phyloP scores from a whole-genome alignment of 1,140 invertebrate genomes.

The Bombyx mandarina region DNA sequence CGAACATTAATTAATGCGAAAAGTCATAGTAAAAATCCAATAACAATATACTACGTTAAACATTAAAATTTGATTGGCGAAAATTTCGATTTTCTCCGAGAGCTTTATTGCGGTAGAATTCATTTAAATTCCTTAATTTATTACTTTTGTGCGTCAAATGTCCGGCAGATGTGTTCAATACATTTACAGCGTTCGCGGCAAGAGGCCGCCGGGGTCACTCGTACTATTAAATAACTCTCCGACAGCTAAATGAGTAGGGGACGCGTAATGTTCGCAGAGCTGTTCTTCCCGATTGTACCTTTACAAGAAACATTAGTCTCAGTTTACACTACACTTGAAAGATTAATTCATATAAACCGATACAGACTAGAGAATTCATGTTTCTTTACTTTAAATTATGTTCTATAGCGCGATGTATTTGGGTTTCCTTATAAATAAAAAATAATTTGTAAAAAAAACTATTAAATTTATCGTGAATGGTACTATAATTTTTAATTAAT shows the following conservation, averaged over 20 bases:
- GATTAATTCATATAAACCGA: not conserved
- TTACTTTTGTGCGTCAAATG: slow-evolving; percentile 31
- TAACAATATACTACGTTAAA: too few relatives aligned
- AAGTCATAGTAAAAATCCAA: too few relatives aligned
- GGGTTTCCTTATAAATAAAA: not conserved
- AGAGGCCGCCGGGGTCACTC: slow-evolving; percentile 48
- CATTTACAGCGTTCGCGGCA: slow-evolving; percentile 37
- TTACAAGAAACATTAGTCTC: not conserved
- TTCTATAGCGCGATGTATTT: not conserved
- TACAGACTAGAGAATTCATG: too few relatives aligned
- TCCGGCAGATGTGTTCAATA: slow-evolving; percentile 64
- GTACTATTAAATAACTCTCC: slow-evolving; percentile 66
- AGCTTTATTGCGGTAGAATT: too few relatives aligned
- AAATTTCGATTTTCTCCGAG: too few relatives aligned
- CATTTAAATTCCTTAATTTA: slow-evolving; percentile 44
- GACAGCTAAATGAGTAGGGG: slow-evolving; percentile 65
- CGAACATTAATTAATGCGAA: too few relatives aligned
- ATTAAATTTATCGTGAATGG: too few relatives aligned
- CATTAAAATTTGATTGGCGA: too few relatives aligned
- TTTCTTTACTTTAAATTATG: not conserved
- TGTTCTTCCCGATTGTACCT: slow-evolving; percentile 15
- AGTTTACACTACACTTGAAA: not conserved
- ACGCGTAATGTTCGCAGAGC: slow-evolving; percentile 28
- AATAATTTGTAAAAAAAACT: not conserved
- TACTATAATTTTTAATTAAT: too few relatives aligned